phyloP scores from a whole-genome alignment of 2,888 invertebrate species.

The Pammene fasciana region DNA sequence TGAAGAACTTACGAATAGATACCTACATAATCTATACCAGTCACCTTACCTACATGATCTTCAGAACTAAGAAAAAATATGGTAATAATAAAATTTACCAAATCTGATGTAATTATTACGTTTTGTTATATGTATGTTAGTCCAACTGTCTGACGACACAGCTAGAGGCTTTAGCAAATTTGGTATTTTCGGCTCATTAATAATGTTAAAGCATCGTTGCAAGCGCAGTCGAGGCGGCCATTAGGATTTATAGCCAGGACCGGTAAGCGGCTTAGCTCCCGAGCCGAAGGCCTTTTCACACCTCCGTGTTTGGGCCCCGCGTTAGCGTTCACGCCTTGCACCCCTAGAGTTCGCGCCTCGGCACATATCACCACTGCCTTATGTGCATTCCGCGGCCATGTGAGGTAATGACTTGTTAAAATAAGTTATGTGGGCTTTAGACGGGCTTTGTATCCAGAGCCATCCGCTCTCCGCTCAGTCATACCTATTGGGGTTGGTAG shows the following conservation, averaged over 20 bases:
- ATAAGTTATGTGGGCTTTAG: conserved; percentile 21
- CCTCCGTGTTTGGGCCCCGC: conserved; percentile 75
- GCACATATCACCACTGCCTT: conserved; percentile 72
- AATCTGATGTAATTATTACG: too few relatives aligned
- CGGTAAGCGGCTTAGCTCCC: conserved; percentile 75
- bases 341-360: conserved; percentile 79
- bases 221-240: conserved; percentile 41
- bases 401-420: conserved; percentile 42
- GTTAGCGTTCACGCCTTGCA: conserved; percentile 80
- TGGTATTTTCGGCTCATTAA: neutral
- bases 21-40: too few relatives aligned
- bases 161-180: neutral
- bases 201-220: neutral
- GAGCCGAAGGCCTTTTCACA: conserved; percentile 78
- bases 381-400: conserved; percentile 58
- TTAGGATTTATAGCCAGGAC: conserved; percentile 70
- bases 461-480: neutral
- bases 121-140: too few relatives aligned
- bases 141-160: too few relatives aligned
- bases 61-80: too few relatives aligned
- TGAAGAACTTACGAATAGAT: too few relatives aligned
- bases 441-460: neutral
- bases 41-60: too few relatives aligned
- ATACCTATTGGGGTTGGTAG: neutral
- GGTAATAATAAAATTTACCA: too few relatives aligned